These are phyloP conservation scores for Cephus pygmeus DNA, from an alignment of 2,888 invertebrate genomes.

Conservation along the genomic window DNA sequence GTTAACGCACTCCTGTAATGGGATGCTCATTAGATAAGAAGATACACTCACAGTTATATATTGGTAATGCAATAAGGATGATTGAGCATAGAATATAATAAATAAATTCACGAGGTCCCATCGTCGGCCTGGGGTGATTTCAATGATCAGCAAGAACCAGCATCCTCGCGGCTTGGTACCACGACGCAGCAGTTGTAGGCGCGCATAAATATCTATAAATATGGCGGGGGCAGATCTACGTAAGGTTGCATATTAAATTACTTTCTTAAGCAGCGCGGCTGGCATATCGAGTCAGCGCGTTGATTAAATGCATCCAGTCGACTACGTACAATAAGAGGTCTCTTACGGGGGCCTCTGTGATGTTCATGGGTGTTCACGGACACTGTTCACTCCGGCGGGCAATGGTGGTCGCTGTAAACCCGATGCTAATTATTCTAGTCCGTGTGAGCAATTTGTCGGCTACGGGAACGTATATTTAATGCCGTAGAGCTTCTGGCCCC, in stretches of 20 bases:
- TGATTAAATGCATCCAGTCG: constrained; percentile 38
- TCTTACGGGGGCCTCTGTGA: neutral
- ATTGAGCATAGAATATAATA: neutral
- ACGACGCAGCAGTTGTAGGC: constrained; percentile 35
- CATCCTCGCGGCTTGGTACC: constrained; percentile 15
- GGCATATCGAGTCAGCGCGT: constrained; percentile 34
- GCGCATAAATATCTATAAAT: constrained; percentile 57
- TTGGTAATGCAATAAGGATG: neutral
- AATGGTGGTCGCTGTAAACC: constrained; percentile 9
- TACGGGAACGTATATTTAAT: constrained; percentile 57
- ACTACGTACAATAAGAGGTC: constrained; percentile 7
- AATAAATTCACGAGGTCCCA: neutral
- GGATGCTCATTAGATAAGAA: neutral
- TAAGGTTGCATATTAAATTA: constrained; percentile 60
- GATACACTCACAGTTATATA: neutral
- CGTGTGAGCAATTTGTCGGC: constrained; percentile 62
- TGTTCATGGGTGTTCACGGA: constrained; percentile 2
- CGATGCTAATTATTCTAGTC: constrained; percentile 63
- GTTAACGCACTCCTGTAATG: neutral
- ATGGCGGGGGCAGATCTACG: constrained; percentile 46
- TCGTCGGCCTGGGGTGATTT: constrained; percentile 33
- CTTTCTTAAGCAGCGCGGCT: constrained; percentile 51
- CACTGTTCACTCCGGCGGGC: neutral
- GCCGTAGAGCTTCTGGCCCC: constrained; percentile 45
- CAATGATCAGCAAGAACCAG: constrained; percentile 30